Evolutionary conservation across 2,113 vertebrate genomes (phyloP), one percentile per base, ranked within the genome.

Genomic region (Rattus rattus): DNA sequence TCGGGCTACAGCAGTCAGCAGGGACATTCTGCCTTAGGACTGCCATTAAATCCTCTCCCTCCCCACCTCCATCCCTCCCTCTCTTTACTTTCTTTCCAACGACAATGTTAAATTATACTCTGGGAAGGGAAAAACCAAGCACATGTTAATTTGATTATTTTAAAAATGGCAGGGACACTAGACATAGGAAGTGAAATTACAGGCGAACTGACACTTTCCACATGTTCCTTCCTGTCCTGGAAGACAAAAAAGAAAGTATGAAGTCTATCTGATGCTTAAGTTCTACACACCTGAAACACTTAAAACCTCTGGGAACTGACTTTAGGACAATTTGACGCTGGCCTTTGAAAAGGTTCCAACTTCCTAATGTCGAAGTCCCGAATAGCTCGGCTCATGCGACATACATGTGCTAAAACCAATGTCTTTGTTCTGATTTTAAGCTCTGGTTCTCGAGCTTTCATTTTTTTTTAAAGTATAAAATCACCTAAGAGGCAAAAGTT

Each of bases 181-280:
- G 8, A 89, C 80, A 33, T 76, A 92, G 20, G 28, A 92, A 91
- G 77, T 85, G 16, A 97, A 95, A 90, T 65, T 80, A n/a, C 86
- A 94, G 61, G 33, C 73, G 67, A 91, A 90, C 3, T 43, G 22
- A 92, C 43, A 59, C 13, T 59, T 94, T 89, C 59, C 36, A 84
- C 52, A 73, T 13, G 36, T 59, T 87, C 92, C 65, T 90, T 88
- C 47, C 30, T 90, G 24, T 36, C 59, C 86, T 69, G 63, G 72
- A 87, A 94, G 80, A 94, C 65, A 95, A 47, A 80, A 93, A 93
- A 94, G 14, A 26, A 86, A 72, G 4, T 9, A 75, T 8, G 17
- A 36, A 73, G n/a, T 69, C 83, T 65, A 92, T 16, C 79, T 93
- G 39, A 90, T 59, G 92, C 95, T 63, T 36, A 90, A 69, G 79